These are phyloP conservation scores for Perodicticus potto DNA, from an alignment of 2,797 vertebrate genomes.

Conservation along the genomic window DNA sequence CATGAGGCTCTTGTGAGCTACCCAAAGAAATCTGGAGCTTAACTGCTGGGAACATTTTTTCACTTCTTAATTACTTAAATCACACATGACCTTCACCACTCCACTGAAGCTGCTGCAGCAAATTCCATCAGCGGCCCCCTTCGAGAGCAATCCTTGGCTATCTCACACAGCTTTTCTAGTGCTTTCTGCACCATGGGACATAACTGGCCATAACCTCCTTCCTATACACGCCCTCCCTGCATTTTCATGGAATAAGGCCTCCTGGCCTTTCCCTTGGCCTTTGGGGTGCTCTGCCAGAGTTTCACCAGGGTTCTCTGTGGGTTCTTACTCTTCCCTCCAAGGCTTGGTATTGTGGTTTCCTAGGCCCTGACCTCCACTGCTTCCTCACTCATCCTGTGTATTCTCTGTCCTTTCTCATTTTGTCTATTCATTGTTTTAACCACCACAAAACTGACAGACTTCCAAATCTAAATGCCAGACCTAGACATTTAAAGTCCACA, in stretches of 20 bases:
- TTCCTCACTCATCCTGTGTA: not conserved
- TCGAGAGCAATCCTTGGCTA: not conserved
- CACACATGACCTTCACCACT: not conserved
- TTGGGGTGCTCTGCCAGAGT: not conserved
- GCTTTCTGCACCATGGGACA: not conserved
- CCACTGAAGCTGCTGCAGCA: not conserved
- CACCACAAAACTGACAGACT: not conserved
- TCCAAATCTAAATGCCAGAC: not conserved
- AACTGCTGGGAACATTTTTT: not conserved
- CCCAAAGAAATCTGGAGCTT: not conserved
- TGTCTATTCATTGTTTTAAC: not conserved
- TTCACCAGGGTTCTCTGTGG: not conserved
- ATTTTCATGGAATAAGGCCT: conserved; percentile 29
- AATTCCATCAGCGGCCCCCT: not conserved
- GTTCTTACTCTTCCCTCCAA: not conserved
- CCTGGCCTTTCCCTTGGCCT: not conserved
- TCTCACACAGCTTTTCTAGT: not conserved
- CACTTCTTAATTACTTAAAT: not conserved
- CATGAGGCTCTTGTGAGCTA: not conserved
- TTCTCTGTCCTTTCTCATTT: not conserved
- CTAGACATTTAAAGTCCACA: not conserved
- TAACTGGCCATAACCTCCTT: not conserved
- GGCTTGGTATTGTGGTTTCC: not conserved
- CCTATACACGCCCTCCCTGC: not conserved
- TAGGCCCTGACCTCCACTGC: not conserved